These are phyloP conservation scores for Xenopus petersii DNA, from an alignment of 2,797 vertebrate species.

Conservation along the genomic window DNA sequence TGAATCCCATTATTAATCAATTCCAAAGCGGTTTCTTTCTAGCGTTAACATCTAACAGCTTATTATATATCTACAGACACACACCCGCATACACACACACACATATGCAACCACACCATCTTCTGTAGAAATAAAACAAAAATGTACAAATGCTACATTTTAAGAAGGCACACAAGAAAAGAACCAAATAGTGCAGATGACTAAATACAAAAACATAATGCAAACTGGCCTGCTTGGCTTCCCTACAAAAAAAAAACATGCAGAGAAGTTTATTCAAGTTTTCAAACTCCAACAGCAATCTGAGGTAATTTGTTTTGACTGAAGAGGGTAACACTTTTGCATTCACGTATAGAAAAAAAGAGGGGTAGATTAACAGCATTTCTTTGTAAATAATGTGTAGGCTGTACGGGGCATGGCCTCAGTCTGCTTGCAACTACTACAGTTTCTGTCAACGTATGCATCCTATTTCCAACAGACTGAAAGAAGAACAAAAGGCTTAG, in stretches of 20 bases:
- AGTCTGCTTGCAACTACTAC: neutral
- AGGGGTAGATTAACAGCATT: neutral
- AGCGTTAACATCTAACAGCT: neutral
- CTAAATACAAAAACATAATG: conserved; percentile 38
- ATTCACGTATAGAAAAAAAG: conserved; percentile 32
- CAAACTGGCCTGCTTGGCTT: conserved; percentile 43
- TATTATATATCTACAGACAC: neutral
- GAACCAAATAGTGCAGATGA: conserved; percentile 34
- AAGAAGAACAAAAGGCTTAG: neutral
- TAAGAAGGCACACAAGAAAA: conserved; percentile 49
- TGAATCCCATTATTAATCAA: neutral
- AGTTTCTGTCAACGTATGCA: too few relatives aligned
- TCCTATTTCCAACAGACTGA: neutral
- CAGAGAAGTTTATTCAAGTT: conserved; percentile 40
- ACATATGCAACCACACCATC: conserved; percentile 5
- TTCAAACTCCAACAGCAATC: conserved; percentile 39
- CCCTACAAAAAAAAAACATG: neutral
- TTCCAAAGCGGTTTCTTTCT: neutral
- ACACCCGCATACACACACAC: neutral
- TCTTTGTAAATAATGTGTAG: neutral
- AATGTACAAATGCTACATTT: conserved; percentile 46
- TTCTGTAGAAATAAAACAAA: conserved; percentile 8
- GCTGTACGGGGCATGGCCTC: neutral
- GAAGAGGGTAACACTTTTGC: conserved; percentile 38
- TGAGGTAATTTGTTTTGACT: conserved; percentile 46